Evolutionary conservation across 2,113 vertebrate genomes (phyloP).

Genomic region (Nibea albiflora): DNA sequence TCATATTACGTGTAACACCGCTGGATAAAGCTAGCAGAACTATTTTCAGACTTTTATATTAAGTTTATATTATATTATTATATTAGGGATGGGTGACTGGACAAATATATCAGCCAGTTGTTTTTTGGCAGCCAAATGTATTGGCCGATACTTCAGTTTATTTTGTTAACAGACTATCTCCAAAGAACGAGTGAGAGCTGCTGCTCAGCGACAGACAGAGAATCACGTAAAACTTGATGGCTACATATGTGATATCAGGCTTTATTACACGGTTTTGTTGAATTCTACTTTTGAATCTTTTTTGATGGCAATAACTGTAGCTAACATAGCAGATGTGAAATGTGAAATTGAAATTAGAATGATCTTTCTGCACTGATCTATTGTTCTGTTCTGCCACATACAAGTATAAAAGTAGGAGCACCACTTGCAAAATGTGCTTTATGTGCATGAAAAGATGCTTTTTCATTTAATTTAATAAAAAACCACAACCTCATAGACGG

Average conservation of each 20-base stretch:
- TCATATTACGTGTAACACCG: neutral
- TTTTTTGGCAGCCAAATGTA: no score
- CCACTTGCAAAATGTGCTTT: neutral
- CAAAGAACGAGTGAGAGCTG: no score
- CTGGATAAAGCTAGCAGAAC: neutral
- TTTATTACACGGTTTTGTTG: no score
- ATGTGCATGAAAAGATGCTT: neutral
- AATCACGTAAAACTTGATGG: no score
- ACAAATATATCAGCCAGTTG: no score
- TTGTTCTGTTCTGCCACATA: neutral
- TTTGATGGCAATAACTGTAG: neutral
- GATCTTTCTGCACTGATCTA: neutral
- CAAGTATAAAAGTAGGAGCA: neutral
- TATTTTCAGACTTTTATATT: neutral
- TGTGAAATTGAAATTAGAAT: neutral
- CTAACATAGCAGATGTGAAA: neutral
- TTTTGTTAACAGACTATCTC: no score
- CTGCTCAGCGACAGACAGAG: no score
- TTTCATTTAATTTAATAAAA: conserved; percentile 5
- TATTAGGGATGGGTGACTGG: no score
- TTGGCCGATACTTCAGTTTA: no score
- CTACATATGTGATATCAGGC: no score
- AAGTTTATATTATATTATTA: neutral
- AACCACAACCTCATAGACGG: conserved; percentile 1
- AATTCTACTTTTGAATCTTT: no score